These are phyloP conservation scores for Leptarthrus brevirostris DNA, from an alignment of 2,888 invertebrate genomes.

Conservation along the genomic window DNA sequence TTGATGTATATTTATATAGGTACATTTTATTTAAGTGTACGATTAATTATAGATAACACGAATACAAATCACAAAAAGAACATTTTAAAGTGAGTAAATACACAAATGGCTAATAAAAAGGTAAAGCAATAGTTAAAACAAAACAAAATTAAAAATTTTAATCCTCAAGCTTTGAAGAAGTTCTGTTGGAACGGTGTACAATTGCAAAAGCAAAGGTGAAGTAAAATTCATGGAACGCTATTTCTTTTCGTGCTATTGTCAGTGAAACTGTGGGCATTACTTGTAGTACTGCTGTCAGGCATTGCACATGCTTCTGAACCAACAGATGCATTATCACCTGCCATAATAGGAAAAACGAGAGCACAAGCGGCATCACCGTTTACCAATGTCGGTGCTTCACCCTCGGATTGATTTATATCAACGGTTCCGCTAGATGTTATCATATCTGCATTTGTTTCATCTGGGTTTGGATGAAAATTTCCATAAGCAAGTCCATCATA, in stretches of 20 bases:
- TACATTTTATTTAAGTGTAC: conserved; percentile 31
- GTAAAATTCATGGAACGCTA: conserved; percentile 52
- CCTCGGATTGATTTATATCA: background rate
- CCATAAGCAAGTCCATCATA: conserved; percentile 27
- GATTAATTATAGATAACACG: conserved; percentile 3
- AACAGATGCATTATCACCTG: background rate
- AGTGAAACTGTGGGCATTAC: background rate
- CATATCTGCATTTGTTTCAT: conserved; percentile 24
- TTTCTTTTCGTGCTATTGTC: conserved; percentile 31
- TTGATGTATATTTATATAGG: background rate
- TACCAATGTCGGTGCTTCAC: background rate
- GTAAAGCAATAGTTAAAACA: conserved; percentile 16
- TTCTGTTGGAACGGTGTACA: conserved; percentile 33
- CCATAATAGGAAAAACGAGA: conserved; percentile 18
- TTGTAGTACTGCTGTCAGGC: conserved; percentile 12
- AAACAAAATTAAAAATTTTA: conserved; percentile 9
- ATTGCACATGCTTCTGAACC: conserved; percentile 23
- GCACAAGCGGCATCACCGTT: conserved; percentile 48
- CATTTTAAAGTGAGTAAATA: conserved; percentile 5
- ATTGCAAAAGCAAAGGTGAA: conserved; percentile 47
- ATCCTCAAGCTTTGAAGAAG: conserved; percentile 8
- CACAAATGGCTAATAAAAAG: background rate
- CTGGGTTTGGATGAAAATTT: conserved; percentile 35
- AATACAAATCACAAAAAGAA: conserved; percentile 11
- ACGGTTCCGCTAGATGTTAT: conserved; percentile 11